Base-by-base conservation (phyloP, 2,797 vertebrate species). In the Lithobates sylvaticus region DNA sequence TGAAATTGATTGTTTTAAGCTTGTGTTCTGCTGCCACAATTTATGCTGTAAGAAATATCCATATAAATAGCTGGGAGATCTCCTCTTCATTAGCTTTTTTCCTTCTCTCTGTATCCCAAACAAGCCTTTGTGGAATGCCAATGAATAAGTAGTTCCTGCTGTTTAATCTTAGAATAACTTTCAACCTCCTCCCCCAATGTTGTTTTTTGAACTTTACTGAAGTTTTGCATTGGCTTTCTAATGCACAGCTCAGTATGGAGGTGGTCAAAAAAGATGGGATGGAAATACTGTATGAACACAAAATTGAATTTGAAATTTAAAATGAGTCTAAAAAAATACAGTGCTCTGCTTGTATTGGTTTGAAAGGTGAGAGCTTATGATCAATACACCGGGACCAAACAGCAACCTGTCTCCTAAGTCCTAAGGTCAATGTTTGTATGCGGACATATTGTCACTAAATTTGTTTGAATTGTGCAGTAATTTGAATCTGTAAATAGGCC, bases 131-230 rank as follows among this genome's bases (percentile, higher is more conserved):
- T 65, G 34, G 13, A 58, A 69, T 50, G 42, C 69, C 72, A 58
- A n/a, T 79, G 70, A 83, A 42, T 76, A 61, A 75, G 54, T 21
- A 71, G 61, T 79, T 65, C 81, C 86, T 87, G 86, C 86, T 84
- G 86, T 67, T 87, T 78, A 83, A 79, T 87, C 81, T 84, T 75
- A 61, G 42, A 87, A 87, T 83, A 87, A 84, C 86, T 87, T 76
- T 78, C 58, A 83, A 26, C 70, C 69, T 58, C 42, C 54, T 78
- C 67, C 73, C 70, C 68, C 69, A 21, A 18, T 83, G 32, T 77
- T 83, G 50, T 21, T 44, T 75, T 42, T 78, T 34, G 1, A 54
- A n/a, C 36, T 47, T 27, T 12, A 61, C 34, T 64, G n/a, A 13
- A 29, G 67, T 34, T 64, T 74, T 42, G 64, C 15, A 23, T 44